Conservation (phyloP, 1,140 invertebrate species). For the Papilio dardanus region DNA sequence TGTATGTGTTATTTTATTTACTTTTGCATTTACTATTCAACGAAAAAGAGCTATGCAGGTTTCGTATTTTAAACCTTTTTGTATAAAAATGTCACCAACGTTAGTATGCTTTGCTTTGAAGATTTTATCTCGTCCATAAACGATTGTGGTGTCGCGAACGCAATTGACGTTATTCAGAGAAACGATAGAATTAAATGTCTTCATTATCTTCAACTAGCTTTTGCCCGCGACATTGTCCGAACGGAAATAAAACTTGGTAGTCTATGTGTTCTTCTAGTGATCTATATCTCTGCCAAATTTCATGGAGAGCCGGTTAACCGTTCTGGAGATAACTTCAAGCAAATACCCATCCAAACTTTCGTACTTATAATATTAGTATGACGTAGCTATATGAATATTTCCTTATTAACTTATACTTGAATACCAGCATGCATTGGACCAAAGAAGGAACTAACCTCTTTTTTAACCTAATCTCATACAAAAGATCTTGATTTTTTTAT, state of each 20-base stretch:
- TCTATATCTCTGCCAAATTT: too few species aligned
- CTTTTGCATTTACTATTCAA: background rate
- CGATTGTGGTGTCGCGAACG: background rate
- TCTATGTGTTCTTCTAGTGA: too few species aligned
- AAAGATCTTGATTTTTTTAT: slow-evolving; percentile 65
- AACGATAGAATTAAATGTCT: background rate
- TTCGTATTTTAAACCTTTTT: background rate
- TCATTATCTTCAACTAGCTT: background rate
- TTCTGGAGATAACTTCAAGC: too few species aligned
- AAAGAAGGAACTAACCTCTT: slow-evolving; percentile 42
- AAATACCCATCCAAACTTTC: too few species aligned
- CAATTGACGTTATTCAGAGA: background rate
- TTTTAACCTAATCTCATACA: slow-evolving; percentile 59
- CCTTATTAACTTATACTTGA: slow-evolving; percentile 22
- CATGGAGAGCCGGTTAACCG: too few species aligned
- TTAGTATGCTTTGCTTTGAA: background rate
- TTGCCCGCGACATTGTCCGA: too few species aligned
- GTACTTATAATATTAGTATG: too few species aligned
- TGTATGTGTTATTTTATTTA: background rate
- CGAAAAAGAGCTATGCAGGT: background rate
- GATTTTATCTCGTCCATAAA: slow-evolving; percentile 6
- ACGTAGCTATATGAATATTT: background rate
- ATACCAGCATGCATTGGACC: slow-evolving; percentile 37
- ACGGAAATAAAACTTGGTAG: too few species aligned
- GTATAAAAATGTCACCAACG: background rate